Evolutionary conservation across 2,113 vertebrate genomes (phyloP).

Genomic region (Riparia riparia): DNA sequence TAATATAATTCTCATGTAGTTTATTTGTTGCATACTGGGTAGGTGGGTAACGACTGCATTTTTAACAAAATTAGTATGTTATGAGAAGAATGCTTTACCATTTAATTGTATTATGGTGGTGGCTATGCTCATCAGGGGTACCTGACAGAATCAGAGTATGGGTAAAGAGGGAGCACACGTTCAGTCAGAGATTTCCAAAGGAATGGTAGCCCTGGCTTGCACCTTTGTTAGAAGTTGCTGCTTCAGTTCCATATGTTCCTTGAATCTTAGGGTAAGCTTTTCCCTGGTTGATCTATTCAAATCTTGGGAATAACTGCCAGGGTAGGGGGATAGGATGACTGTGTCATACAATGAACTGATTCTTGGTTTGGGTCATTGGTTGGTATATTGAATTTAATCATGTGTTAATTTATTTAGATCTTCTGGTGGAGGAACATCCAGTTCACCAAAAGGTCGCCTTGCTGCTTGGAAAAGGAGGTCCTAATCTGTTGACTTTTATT

Average conservation of each 20-base stretch:
- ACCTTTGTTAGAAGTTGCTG: not conserved
- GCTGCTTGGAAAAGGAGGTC: constrained; percentile 83
- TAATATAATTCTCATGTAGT: not conserved
- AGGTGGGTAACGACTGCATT: not conserved
- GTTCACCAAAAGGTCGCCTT: constrained; percentile 81
- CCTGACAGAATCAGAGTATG: not conserved
- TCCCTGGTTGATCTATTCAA: not conserved
- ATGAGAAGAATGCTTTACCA: not conserved
- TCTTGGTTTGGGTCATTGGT: not conserved
- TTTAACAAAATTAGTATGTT: not conserved
- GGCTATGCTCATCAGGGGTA: not conserved
- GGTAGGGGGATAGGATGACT: not conserved
- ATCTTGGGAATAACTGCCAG: not conserved
- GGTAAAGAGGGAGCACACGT: not conserved
- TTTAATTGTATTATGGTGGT: rapidly evolving
- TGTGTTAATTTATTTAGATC: constrained; percentile 70
- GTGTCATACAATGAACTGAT: not conserved
- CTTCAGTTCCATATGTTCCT: not conserved
- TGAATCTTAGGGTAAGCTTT: not conserved
- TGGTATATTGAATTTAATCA: not conserved
- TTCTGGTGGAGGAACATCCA: constrained; percentile 85
- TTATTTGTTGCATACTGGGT: not conserved
- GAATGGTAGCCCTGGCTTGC: not conserved
- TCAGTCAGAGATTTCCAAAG: not conserved
- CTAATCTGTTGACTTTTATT: constrained; percentile 87